Evolutionary conservation across 2,888 invertebrate species (phyloP).

Genomic region (Apodemia zela): DNA sequence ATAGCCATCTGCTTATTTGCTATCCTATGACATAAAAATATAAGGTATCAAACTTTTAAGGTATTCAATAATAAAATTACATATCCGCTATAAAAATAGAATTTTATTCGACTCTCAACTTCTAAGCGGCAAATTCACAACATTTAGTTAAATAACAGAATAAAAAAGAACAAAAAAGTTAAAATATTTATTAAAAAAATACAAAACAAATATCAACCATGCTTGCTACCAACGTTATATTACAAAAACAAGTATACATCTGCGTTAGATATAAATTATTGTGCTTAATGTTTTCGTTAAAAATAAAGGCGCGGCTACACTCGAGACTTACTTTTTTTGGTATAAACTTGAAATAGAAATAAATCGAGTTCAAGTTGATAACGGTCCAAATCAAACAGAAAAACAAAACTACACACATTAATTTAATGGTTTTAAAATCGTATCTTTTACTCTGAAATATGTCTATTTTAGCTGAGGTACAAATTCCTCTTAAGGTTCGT

Average conservation of each 20-base stretch:
- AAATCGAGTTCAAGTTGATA: background rate
- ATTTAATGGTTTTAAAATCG: no score
- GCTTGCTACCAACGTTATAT: slow-evolving; percentile 60
- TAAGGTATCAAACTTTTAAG: background rate
- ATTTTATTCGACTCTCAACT: slow-evolving; percentile 61
- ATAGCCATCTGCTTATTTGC: no score
- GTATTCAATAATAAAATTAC: slow-evolving; percentile 1
- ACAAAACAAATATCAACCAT: slow-evolving; percentile 63
- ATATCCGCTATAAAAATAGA: slow-evolving; percentile 61
- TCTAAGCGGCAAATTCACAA: slow-evolving; percentile 62
- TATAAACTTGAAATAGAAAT: background rate
- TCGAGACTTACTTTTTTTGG: background rate
- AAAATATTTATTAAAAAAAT: slow-evolving; percentile 76
- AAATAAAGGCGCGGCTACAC: slow-evolving; percentile 4
- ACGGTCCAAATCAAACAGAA: background rate
- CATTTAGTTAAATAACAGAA: slow-evolving; percentile 49
- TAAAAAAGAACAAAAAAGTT: slow-evolving; percentile 55
- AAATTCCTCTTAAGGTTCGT: no score
- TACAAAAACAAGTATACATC: slow-evolving; percentile 43
- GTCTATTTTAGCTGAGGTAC: no score
- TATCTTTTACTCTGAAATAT: no score
- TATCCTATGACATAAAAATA: no score
- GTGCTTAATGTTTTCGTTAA: background rate
- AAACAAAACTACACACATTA: background rate
- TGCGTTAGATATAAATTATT: slow-evolving; percentile 39